These are phyloP conservation scores for Physocephala rufipes DNA, from an alignment of 2,888 invertebrate species.

Conservation along the genomic window DNA sequence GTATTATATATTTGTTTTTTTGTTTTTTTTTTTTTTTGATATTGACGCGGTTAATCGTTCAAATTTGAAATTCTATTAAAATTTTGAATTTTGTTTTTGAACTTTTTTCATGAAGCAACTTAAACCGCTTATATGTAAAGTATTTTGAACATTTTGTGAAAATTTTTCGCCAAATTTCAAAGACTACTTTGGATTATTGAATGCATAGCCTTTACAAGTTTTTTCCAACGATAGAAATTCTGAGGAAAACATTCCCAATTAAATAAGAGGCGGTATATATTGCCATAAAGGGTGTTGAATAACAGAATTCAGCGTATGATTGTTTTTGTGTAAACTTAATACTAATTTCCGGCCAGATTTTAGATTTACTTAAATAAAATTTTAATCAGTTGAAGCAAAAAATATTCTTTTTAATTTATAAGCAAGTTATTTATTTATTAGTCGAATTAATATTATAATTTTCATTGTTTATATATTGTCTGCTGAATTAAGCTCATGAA, in stretches of 20 bases:
- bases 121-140: slow-evolving; percentile 31
- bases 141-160: slow-evolving; percentile 19
- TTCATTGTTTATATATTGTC: background rate
- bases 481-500: background rate
- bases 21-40: background rate
- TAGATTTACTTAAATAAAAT: background rate
- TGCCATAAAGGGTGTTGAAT: too few relatives aligned
- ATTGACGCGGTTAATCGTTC: slow-evolving; percentile 1
- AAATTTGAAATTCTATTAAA: slow-evolving; percentile 36
- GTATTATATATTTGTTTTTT: background rate
- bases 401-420: background rate
- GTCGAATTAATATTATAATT: too few relatives aligned
- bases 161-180: slow-evolving; percentile 1
- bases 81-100: slow-evolving; percentile 42
- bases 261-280: too few relatives aligned
- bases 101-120: slow-evolving; percentile 36
- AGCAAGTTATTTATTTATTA: too few relatives aligned
- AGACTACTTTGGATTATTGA: slow-evolving; percentile 11
- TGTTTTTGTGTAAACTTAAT: background rate
- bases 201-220: background rate
- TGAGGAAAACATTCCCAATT: background rate
- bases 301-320: too few relatives aligned
- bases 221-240: background rate
- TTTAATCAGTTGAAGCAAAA: background rate
- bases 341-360: background rate